Base-by-base conservation (phyloP, 2,888 invertebrate genomes). In the Ischnus inquisitorius region DNA sequence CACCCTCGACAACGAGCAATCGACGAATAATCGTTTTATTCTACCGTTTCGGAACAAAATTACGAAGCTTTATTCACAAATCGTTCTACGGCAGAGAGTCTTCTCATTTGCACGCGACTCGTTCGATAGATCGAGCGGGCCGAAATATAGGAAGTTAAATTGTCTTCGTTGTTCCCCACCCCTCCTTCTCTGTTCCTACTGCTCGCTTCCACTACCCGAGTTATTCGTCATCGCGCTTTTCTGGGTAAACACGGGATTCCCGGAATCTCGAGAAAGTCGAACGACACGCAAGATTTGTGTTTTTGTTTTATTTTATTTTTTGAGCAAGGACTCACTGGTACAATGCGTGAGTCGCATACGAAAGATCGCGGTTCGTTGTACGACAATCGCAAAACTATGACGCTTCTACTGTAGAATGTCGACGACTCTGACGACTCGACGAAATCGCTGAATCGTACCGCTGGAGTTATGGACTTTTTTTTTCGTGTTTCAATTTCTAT, bases 211-310 rank as follows among this genome's bases (percentile, higher is more conserved):
- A 3, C 22, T 10, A 22, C 22, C 22, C 57, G 57, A 22, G 57
- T 12, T 62, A 62, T 34, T 62, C 62, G 62, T 34, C 14, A 48
- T 48, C 48, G 34, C 62, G 62, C 34, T 28, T 46, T 67, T 22
- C 67, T 25, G 46, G 28, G 2, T 2, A 28, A 25, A 2, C 10
- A 12, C 1, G 46, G 25, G 6, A 43, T 71, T 71, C 41, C 57
- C 22, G 41, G 71, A 71, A 71, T 71, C n/a, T 10, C 71, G 57
- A 25, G 71, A 25, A 57, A 71, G 41, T 41, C 71, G 71, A 43
- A 41, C 57, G 39, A 57, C 54, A 71, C 57, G 54, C 71, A 54
- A 41, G 5, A 57, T 22, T 19, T 22, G 19, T 54, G 19, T 54
- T 43, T 71, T 41, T 41, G 2, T 46, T 10, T 6, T 16, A 48